A percentile compares a stretch with the other conserved stretches of the same genome.
Conservation (phyloP, 1,140 invertebrate genomes). For the Halyomorpha halys region DNA sequence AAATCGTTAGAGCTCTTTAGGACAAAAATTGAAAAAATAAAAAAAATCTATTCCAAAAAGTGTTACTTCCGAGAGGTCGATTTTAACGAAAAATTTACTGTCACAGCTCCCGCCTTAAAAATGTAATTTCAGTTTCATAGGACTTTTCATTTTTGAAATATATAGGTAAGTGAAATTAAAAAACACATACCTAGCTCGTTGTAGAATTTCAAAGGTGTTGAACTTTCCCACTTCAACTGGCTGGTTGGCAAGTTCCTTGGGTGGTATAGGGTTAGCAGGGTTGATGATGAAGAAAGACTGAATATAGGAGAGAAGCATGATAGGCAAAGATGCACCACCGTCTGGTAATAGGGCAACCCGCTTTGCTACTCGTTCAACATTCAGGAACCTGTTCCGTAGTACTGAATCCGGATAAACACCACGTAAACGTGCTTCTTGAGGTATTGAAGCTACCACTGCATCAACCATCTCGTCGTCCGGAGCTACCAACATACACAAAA, state of each 20-base stretch:
- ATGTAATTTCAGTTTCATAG: too few relatives aligned
- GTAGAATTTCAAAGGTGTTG: constrained; percentile 78
- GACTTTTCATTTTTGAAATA: too few relatives aligned
- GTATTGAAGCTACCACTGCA: constrained; percentile 63
- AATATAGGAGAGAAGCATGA: constrained; percentile 80
- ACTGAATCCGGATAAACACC: constrained; percentile 80
- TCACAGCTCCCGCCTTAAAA: too few relatives aligned
- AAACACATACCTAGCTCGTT: constrained; percentile 60
- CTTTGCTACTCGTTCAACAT: constrained; percentile 41
- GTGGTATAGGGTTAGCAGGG: constrained; percentile 52
- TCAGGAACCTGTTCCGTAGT: constrained; percentile 71
- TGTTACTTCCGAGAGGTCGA: too few relatives aligned
- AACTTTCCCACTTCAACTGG: constrained; percentile 55
- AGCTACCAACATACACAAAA: constrained; percentile 33
- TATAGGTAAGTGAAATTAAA: too few relatives aligned
- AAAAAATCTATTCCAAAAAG: too few relatives aligned
- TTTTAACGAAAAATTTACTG: too few relatives aligned
- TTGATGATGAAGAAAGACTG: constrained; percentile 61
- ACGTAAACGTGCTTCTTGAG: constrained; percentile 57
- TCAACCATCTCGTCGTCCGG: constrained; percentile 57
- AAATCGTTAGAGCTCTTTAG: too few relatives aligned
- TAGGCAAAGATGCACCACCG: constrained; percentile 57
- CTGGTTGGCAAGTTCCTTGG: constrained; percentile 56
- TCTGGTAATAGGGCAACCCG: constrained; percentile 36
- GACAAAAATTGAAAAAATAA: too few relatives aligned